These are phyloP conservation scores for Seira sanloemensis DNA, from an alignment of 2,888 invertebrate genomes.

Conservation along the genomic window DNA sequence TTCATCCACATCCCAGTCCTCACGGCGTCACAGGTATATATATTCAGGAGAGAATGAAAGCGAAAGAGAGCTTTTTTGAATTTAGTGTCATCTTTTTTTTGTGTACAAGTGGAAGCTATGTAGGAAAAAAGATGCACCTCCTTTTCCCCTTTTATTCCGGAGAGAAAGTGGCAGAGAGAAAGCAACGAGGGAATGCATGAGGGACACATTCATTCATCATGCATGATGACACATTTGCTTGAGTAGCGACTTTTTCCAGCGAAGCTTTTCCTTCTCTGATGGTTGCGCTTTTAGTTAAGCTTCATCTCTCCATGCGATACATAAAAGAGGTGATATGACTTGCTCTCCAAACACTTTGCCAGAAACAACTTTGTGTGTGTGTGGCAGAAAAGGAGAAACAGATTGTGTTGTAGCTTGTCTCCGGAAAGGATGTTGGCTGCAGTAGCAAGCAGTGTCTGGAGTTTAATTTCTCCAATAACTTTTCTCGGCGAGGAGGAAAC, in stretches of 20 bases:
- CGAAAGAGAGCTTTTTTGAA: too few species aligned
- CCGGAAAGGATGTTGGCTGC: neutral
- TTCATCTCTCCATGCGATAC: neutral
- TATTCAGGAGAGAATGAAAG: too few species aligned
- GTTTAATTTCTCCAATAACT: neutral
- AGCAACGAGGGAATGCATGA: slow-evolving; percentile 46
- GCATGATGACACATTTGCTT: slow-evolving; percentile 62
- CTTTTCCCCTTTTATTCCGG: neutral
- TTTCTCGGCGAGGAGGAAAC: neutral
- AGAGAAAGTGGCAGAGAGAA: slow-evolving; percentile 25
- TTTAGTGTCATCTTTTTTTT: slow-evolving; percentile 6
- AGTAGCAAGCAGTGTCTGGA: neutral
- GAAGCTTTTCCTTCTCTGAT: neutral
- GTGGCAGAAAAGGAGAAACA: slow-evolving; percentile 19
- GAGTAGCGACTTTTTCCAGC: slow-evolving; percentile 1
- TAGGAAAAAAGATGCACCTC: neutral
- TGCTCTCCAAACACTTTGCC: too few species aligned
- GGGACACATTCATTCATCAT: slow-evolving; percentile 65
- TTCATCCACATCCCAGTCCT: neutral
- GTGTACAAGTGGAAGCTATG: too few species aligned
- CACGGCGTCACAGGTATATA: too few species aligned
- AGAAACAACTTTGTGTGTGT: neutral
- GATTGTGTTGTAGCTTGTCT: slow-evolving; percentile 18
- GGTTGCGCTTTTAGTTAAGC: neutral
- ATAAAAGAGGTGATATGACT: too few species aligned